Percentiles rank a stretch among this genome's conserved stretches.
These are phyloP conservation scores for Rissa tridactyla DNA, from an alignment of 2,113 vertebrate species.

Conservation along the genomic window DNA sequence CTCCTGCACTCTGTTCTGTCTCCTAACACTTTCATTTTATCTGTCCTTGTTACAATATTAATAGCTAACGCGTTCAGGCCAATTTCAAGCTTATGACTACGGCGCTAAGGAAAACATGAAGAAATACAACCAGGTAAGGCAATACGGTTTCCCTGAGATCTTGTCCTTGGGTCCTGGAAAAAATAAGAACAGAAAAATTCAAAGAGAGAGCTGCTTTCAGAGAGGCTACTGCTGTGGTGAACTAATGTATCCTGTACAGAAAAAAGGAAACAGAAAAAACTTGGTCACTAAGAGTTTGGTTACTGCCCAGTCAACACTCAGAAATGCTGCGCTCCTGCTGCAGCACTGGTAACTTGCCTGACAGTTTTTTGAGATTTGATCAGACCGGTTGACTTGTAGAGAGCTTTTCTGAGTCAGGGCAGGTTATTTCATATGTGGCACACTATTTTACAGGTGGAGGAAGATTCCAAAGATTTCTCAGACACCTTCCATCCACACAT, in stretches of 20 bases:
- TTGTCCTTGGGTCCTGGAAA: not conserved
- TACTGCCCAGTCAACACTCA: not conserved
- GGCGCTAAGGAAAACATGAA: constrained; percentile 32
- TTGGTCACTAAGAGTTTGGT: not conserved
- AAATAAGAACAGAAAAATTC: not conserved
- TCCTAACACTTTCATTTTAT: not conserved
- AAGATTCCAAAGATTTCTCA: not conserved
- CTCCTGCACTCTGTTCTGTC: not conserved
- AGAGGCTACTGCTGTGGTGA: not conserved
- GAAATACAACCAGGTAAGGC: constrained; percentile 57
- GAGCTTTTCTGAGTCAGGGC: not conserved
- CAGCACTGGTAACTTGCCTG: not conserved
- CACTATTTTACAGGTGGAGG: not conserved
- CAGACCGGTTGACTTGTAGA: not conserved
- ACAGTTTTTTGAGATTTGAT: not conserved
- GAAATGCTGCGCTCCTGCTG: not conserved
- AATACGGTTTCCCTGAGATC: not conserved
- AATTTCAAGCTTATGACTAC: constrained; percentile 39
- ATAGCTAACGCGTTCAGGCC: not conserved
- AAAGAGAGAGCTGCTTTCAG: no score
- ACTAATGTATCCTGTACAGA: not conserved
- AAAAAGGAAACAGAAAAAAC: not conserved
- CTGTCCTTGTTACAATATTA: not conserved
- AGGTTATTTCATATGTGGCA: not conserved
- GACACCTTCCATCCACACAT: not conserved